These are phyloP conservation scores for Dendrolimus houi DNA, from an alignment of 2,888 invertebrate species.

Conservation along the genomic window DNA sequence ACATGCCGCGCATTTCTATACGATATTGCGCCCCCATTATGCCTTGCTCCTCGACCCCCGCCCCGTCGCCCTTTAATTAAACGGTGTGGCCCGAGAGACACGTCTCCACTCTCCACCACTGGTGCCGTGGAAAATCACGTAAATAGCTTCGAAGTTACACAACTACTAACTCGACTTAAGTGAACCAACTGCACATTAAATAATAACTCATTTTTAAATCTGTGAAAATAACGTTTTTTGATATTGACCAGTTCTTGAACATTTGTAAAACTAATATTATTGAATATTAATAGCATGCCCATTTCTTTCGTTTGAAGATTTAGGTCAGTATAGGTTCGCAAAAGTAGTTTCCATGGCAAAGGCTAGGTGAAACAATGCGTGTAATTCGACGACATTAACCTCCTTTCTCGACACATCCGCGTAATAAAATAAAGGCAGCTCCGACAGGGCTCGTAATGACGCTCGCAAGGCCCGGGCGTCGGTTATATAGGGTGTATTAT, in stretches of 20 bases:
- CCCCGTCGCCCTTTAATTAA: conserved; percentile 72
- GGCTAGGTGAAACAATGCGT: conserved; percentile 61
- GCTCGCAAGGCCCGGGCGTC: conserved; percentile 39
- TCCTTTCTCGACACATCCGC: conserved; percentile 60
- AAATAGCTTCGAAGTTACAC: conserved; percentile 58
- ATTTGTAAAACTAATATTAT: too few relatives aligned
- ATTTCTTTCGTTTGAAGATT: too few relatives aligned
- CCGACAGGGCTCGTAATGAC: conserved; percentile 53
- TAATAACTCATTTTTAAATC: too few relatives aligned
- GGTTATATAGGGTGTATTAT: conserved; percentile 35
- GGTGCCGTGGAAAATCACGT: conserved; percentile 61
- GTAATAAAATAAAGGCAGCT: conserved; percentile 62
- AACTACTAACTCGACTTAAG: conserved; percentile 12
- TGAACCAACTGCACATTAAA: too few relatives aligned
- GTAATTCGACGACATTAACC: conserved; percentile 64
- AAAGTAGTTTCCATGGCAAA: conserved; percentile 45
- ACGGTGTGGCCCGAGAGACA: conserved; percentile 73
- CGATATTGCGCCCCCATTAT: conserved; percentile 76
- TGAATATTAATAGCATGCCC: too few relatives aligned
- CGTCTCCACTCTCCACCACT: conserved; percentile 51
- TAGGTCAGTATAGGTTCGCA: conserved; percentile 16
- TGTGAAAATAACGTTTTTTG: too few relatives aligned
- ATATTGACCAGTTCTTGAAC: too few relatives aligned
- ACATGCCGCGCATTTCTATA: conserved; percentile 77
- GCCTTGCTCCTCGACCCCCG: conserved; percentile 56